Percentiles rank a stretch among this genome's conserved stretches.
phyloP scores from a whole-genome alignment of 23 tunicate species.

The Botrylloides violaceus region DNA sequence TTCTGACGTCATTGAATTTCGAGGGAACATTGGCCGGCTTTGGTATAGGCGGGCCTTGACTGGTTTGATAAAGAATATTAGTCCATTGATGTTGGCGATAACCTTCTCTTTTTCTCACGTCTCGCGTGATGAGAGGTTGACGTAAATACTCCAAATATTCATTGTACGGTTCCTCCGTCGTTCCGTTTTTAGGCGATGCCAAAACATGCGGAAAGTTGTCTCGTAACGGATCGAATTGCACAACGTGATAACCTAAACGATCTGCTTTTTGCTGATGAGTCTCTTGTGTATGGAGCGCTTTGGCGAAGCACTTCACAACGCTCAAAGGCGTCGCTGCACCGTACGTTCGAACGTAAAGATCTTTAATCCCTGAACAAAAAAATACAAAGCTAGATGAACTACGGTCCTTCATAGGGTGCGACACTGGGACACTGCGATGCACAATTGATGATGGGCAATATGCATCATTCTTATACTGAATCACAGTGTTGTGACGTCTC shows the following conservation, averaged over 20 bases:
- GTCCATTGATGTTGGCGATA: neutral
- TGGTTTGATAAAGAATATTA: conserved; percentile 8
- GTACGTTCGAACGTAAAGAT: conserved; percentile 52
- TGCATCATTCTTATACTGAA: no score
- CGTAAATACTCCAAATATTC: conserved; percentile 59
- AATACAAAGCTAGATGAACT: no score
- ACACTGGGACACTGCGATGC: no score
- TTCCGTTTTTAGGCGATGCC: conserved; percentile 63
- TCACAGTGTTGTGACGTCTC: no score
- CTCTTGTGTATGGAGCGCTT: conserved; percentile 61
- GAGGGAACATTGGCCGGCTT: conserved; percentile 14
- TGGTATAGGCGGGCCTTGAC: conserved; percentile 56
- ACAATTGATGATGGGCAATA: no score
- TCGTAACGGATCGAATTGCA: conserved; percentile 48
- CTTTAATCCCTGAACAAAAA: conserved; percentile 66
- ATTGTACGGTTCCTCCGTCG: conserved; percentile 44
- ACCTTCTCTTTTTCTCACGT: conserved; percentile 32
- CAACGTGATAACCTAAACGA: conserved; percentile 79
- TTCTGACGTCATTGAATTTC: neutral
- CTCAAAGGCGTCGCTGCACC: conserved; percentile 75
- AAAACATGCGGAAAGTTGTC: conserved; percentile 69
- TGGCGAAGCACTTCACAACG: conserved; percentile 66
- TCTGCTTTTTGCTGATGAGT: conserved; percentile 84
- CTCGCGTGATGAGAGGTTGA: conserved; percentile 51
- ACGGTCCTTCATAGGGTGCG: no score